A percentile compares a stretch with the other conserved stretches of the same genome.
phyloP scores from a whole-genome alignment of 2,888 invertebrate genomes.

The Pammene fasciana region DNA sequence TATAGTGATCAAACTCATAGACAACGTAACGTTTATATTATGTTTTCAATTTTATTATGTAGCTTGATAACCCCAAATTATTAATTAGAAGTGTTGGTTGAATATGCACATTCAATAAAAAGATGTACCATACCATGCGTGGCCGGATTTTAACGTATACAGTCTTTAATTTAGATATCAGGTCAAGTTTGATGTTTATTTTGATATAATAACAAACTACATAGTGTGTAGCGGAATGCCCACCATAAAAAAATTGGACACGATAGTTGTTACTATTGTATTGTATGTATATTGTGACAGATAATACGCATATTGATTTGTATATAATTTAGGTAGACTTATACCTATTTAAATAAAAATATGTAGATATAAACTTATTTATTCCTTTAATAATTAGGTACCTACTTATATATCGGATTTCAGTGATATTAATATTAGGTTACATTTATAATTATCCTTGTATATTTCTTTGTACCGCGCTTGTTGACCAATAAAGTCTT shows the following conservation, averaged over 20 bases:
- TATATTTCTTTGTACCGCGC: conserved; percentile 59
- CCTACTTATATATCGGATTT: conserved; percentile 70
- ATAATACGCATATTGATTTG: conserved; percentile 3
- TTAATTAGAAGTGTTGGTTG: too few relatives aligned
- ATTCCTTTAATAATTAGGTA: conserved; percentile 54
- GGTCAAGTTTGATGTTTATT: too few relatives aligned
- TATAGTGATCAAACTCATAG: too few relatives aligned
- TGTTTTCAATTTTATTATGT: too few relatives aligned
- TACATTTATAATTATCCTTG: conserved; percentile 53
- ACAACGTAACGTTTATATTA: too few relatives aligned
- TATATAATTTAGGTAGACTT: conserved; percentile 42
- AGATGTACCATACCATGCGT: too few relatives aligned
- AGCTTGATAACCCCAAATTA: too few relatives aligned
- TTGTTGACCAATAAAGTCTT: conserved; percentile 68
- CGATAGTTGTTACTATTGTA: background rate
- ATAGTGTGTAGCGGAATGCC: too few relatives aligned
- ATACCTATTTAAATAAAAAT: background rate
- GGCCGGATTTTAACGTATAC: too few relatives aligned
- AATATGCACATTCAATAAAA: too few relatives aligned
- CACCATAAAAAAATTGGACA: background rate
- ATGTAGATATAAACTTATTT: conserved; percentile 40
- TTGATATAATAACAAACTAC: too few relatives aligned
- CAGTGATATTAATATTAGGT: conserved; percentile 72
- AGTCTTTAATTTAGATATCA: too few relatives aligned
- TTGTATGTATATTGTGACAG: conserved; percentile 7